These are phyloP conservation scores for Quadriops clusia DNA, from an alignment of 2,888 invertebrate species.

Conservation along the genomic window DNA sequence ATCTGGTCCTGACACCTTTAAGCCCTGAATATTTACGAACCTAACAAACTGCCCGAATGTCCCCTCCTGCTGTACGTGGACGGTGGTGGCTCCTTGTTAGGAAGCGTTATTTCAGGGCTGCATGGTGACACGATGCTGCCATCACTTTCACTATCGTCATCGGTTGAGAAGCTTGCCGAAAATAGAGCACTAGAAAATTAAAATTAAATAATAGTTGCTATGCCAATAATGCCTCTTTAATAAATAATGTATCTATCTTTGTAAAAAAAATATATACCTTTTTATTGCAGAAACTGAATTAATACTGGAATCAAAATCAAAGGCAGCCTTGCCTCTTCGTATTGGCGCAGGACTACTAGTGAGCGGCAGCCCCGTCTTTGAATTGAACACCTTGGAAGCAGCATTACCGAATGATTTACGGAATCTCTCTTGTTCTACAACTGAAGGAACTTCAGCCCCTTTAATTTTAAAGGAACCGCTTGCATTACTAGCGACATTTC, in stretches of 20 bases:
- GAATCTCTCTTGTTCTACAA: conserved; percentile 60
- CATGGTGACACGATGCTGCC: conserved; percentile 37
- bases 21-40: conserved; percentile 28
- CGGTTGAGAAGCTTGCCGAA: conserved; percentile 39
- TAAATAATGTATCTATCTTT: too few species aligned
- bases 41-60: conserved; percentile 35
- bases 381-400: conserved; percentile 73
- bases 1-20: conserved; percentile 12
- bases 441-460: conserved; percentile 56
- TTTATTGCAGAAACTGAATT: conserved; percentile 69
- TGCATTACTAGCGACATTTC: conserved; percentile 4
- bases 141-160: conserved; percentile 40
- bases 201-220: too few species aligned
- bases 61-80: conserved; percentile 30
- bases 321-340: conserved; percentile 61
- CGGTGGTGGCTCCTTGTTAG: conserved; percentile 24
- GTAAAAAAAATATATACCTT: too few species aligned
- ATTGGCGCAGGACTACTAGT: conserved; percentile 81
- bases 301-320: conserved; percentile 74
- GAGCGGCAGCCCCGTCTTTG: conserved; percentile 67
- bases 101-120: conserved; percentile 32
- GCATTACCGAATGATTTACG: conserved; percentile 64
- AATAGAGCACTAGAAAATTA: conserved; percentile 51
- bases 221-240: too few species aligned
- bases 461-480: conserved; percentile 5